These are phyloP conservation scores for Carcharodon carcharias DNA, from an alignment of 2,797 vertebrate genomes.

Conservation along the genomic window DNA sequence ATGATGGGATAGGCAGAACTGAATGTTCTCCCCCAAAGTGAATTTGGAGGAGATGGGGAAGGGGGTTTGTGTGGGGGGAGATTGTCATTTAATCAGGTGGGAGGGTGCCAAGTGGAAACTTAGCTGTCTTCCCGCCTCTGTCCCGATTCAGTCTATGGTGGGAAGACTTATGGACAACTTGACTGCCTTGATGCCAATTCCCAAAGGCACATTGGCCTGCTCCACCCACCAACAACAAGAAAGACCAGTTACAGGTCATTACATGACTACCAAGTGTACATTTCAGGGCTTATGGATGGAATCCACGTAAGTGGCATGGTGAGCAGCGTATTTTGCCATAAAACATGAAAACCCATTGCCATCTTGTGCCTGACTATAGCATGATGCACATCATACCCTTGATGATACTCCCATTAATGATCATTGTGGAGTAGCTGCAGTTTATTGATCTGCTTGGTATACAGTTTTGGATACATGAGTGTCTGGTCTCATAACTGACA, in stretches of 20 bases:
- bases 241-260: not conserved
- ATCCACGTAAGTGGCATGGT: not conserved
- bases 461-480: not conserved
- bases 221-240: not conserved
- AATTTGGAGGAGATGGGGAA: too few species aligned
- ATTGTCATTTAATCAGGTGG: too few species aligned
- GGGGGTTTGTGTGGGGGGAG: too few species aligned
- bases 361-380: not conserved
- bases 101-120: too few species aligned
- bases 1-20: not conserved
- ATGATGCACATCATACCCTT: not conserved
- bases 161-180: too few species aligned
- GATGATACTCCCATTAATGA: not conserved
- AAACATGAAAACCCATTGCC: not conserved
- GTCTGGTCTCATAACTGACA: not conserved
- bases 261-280: not conserved
- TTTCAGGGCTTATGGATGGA: not conserved
- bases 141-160: too few species aligned
- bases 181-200: too few species aligned
- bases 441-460: not conserved
- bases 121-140: too few species aligned
- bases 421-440: not conserved
- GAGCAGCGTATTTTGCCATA: not conserved
- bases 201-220: too few species aligned
- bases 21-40: too few species aligned